phyloP scores from a whole-genome alignment of 2,888 invertebrate genomes.

The Candidula unifasciata region DNA sequence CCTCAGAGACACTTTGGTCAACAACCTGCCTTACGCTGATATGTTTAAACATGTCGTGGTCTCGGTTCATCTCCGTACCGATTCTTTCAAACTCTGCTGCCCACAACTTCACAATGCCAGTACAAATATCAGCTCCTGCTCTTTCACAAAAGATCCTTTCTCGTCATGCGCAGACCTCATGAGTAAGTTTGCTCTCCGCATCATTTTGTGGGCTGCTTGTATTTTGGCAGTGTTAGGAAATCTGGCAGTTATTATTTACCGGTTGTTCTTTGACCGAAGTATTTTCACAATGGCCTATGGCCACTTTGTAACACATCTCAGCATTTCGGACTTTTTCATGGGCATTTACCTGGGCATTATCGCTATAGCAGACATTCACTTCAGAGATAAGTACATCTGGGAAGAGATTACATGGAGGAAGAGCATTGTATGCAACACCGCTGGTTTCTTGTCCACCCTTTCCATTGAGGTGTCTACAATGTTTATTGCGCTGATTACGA shows the following conservation, averaged over 20 bases:
- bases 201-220: slow-evolving; percentile 58
- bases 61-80: not conserved
- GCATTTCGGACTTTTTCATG: slow-evolving; percentile 61
- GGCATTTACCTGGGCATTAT: slow-evolving; percentile 61
- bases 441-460: slow-evolving; percentile 59
- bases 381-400: slow-evolving; percentile 61
- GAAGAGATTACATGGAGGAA: slow-evolving; percentile 60
- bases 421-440: slow-evolving; percentile 58
- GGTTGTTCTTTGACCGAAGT: slow-evolving; percentile 59
- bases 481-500: slow-evolving; percentile 82
- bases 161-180: slow-evolving; percentile 35
- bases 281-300: slow-evolving; percentile 51
- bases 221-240: slow-evolving; percentile 57
- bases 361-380: slow-evolving; percentile 58
- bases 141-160: slow-evolving; percentile 3
- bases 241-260: slow-evolving; percentile 52
- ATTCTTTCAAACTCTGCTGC: slow-evolving; percentile 46
- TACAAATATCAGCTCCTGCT: not conserved
- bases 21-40: not conserved
- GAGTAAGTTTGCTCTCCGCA: slow-evolving; percentile 47
- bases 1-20: not conserved
- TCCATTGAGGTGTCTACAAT: slow-evolving; percentile 83
- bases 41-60: slow-evolving; percentile 13
- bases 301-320: slow-evolving; percentile 57
- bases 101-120: slow-evolving; percentile 22